Percentiles rank a stretch among this genome's conserved stretches.
phyloP scores from a whole-genome alignment of 2,113 vertebrate species.

The Percina caprodes region DNA sequence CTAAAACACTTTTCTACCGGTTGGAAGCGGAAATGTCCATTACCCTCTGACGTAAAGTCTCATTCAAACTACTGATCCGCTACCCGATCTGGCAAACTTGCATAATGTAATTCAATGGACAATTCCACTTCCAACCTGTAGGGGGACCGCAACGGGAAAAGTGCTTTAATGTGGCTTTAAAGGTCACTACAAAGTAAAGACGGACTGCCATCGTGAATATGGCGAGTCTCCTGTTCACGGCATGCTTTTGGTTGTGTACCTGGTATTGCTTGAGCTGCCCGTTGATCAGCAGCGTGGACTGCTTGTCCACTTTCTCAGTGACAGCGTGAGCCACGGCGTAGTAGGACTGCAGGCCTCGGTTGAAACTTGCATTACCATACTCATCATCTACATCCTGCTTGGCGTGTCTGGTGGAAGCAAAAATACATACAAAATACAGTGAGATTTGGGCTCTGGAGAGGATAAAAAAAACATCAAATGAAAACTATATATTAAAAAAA shows the following conservation, averaged over 20 bases:
- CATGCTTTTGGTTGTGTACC: conserved; percentile 72
- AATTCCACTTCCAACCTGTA: too few species aligned
- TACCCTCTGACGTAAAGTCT: too few species aligned
- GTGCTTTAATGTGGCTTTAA: too few species aligned
- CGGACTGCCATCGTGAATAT: not conserved
- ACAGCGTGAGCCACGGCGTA: conserved; percentile 96
- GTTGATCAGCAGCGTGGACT: conserved; percentile 93
- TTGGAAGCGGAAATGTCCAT: too few species aligned
- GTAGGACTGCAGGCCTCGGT: conserved; percentile 93
- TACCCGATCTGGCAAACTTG: too few species aligned
- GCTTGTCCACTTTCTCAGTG: conserved; percentile 93
- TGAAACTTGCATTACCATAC: conserved; percentile 88
- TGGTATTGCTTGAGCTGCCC: conserved; percentile 98
- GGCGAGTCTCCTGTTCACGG: not conserved
- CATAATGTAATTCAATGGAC: too few species aligned
- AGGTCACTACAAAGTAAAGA: not conserved
- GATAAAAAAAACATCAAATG: not conserved
- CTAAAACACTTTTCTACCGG: too few species aligned
- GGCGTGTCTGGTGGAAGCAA: conserved; percentile 85
- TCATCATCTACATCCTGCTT: conserved; percentile 97
- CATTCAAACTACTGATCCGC: too few species aligned
- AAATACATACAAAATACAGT: not conserved
- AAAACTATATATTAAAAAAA: not conserved
- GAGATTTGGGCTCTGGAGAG: not conserved
- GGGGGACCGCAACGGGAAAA: too few species aligned